phyloP scores from a whole-genome alignment of 2,888 invertebrate species.

The Allolobophora icterica region DNA sequence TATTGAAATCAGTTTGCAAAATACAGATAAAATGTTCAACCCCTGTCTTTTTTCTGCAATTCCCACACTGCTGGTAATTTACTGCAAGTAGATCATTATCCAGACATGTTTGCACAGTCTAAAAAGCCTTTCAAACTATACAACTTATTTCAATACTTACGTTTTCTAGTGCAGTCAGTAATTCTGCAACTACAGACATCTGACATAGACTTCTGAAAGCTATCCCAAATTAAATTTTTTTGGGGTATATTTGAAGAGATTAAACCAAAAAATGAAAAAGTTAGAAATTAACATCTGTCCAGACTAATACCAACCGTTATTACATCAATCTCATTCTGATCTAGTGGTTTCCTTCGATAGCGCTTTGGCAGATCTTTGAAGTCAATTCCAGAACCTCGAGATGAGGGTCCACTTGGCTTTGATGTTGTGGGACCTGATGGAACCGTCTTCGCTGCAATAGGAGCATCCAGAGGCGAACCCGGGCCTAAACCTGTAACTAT shows the following conservation, averaged over 20 bases:
- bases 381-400: slow-evolving; percentile 34
- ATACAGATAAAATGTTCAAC: too few species aligned
- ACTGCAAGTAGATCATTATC: too few species aligned
- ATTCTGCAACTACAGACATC: neutral
- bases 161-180: neutral
- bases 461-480: neutral
- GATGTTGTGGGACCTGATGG: neutral
- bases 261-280: neutral
- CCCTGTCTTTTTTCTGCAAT: too few species aligned
- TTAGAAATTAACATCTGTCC: neutral
- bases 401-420: neutral
- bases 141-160: neutral
- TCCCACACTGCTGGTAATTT: too few species aligned
- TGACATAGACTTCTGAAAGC: neutral
- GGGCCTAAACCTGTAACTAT: neutral
- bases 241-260: neutral
- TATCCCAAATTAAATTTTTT: neutral
- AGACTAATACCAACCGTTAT: slow-evolving; percentile 27
- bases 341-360: slow-evolving; percentile 29
- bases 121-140: neutral
- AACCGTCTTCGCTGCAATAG: neutral
- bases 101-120: neutral
- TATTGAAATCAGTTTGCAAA: too few species aligned
- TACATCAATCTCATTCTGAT: slow-evolving; percentile 27
- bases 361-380: slow-evolving; percentile 28